Conservation (phyloP, 2,113 vertebrate genomes). For the Aythya baeri region DNA sequence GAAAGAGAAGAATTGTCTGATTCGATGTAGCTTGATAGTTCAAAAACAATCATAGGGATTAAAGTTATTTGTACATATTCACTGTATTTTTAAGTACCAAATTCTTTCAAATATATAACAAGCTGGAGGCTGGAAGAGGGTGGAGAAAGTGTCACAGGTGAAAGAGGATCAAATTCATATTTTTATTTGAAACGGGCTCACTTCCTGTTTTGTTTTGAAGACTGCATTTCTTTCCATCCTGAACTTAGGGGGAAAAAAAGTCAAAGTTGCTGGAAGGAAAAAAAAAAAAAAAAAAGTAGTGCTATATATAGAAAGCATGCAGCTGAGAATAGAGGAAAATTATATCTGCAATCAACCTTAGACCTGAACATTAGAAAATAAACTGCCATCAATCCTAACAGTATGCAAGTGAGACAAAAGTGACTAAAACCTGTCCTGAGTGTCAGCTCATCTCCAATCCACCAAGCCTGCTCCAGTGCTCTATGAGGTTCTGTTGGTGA, state of each 20-base stretch:
- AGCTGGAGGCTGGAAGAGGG: background rate
- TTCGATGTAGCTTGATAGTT: background rate
- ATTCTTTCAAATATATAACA: background rate
- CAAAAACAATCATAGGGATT: background rate
- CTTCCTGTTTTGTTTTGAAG: background rate
- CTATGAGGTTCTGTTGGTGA: rapidly evolving
- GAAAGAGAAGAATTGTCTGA: background rate
- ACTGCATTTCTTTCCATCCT: background rate
- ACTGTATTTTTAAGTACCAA: conserved; percentile 10
- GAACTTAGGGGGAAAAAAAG: background rate
- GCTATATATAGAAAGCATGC: conserved; percentile 4
- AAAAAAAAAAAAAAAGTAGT: background rate
- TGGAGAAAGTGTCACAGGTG: background rate
- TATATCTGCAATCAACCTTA: background rate
- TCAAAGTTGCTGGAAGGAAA: background rate
- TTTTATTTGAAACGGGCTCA: background rate
- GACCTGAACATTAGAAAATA: background rate
- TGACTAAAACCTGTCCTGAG: background rate
- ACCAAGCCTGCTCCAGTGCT: background rate
- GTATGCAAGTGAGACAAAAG: background rate
- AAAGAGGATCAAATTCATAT: background rate
- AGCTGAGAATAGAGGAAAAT: conserved; percentile 26
- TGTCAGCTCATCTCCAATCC: background rate
- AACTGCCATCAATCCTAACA: background rate
- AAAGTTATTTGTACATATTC: background rate